Evolutionary conservation across 2,797 vertebrate species (phyloP), one percentile per base, ranked within the genome.

Genomic region (Microctenopoma stevenorrisi): DNA sequence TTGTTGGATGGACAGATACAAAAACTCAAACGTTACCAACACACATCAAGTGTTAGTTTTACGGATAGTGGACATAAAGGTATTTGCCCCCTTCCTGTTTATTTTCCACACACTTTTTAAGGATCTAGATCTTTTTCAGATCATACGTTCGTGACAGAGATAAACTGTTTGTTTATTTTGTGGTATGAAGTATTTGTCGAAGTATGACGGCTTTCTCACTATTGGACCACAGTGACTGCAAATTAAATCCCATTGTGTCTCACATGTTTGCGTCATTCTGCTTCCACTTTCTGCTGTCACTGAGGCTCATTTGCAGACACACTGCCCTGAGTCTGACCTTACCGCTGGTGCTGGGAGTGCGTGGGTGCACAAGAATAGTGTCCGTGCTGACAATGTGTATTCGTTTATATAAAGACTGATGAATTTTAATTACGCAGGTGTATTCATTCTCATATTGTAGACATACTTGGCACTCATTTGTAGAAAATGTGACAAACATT

Each of bases 321-420:
- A n/a, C 61, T 84, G 65, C 43, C 65, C 84, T 47, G 53, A 64
- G 40, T 78, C 7, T 75, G 74, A 82, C 76, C 81, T 59, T 51
- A 8, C 14, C 10, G 22, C 58, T 67, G 46, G 50, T 37, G 12
- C 61, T 3, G 35, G 10, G 16, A 55, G 54, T 43, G 64, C 0
- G 52, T n/a, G 22, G 47, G 14, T 44, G 1, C 48, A 3, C 33
- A 35, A 35, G 22, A 38, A 44, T 44, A 11, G 44, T 42, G 40
- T 42, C 5, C 11, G 54, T 49, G 22, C 52, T 64, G 47, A 60
- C 58, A 22, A 44, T 72, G 44, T 40, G 15, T 48, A 26, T 37
- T 26, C 49, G 22, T 48, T 28, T 4, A 11, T 1, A 8, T 53
- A 46, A 61, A 78, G 58, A 35, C 43, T 57, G 35, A 76, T 83